Conservation (phyloP, 2,888 invertebrate species). For the Agrotis ipsilon region DNA sequence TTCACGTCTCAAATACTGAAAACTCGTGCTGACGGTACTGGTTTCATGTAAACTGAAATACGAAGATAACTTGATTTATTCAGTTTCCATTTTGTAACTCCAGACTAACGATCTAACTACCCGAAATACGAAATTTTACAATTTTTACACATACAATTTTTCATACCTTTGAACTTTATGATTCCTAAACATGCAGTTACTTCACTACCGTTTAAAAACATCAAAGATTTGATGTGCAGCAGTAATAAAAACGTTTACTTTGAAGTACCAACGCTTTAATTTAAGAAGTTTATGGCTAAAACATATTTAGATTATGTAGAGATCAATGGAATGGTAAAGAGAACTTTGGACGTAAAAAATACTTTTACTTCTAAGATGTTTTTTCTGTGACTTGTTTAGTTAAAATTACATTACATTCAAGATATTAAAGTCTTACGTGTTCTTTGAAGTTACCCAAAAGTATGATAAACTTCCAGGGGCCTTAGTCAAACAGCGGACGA, state of each 20-base stretch:
- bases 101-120: no score
- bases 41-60: background rate
- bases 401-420: no score
- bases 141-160: no score
- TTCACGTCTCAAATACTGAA: no score
- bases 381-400: no score
- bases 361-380: background rate
- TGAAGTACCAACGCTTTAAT: slow-evolving; percentile 37
- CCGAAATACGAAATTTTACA: no score
- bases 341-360: slow-evolving; percentile 9
- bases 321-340: slow-evolving; percentile 36
- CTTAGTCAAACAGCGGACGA: no score
- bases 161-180: background rate
- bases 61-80: background rate
- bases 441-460: background rate
- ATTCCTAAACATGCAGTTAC: slow-evolving; percentile 4
- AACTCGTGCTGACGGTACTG: no score
- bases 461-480: no score
- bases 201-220: slow-evolving; percentile 34
- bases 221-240: slow-evolving; percentile 44
- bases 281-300: slow-evolving; percentile 31
- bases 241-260: slow-evolving; percentile 47
- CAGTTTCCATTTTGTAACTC: no score
- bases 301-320: slow-evolving; percentile 39
- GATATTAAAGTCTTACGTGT: no score